Conservation (phyloP, 2,888 invertebrate genomes). For the Drepana falcataria region DNA sequence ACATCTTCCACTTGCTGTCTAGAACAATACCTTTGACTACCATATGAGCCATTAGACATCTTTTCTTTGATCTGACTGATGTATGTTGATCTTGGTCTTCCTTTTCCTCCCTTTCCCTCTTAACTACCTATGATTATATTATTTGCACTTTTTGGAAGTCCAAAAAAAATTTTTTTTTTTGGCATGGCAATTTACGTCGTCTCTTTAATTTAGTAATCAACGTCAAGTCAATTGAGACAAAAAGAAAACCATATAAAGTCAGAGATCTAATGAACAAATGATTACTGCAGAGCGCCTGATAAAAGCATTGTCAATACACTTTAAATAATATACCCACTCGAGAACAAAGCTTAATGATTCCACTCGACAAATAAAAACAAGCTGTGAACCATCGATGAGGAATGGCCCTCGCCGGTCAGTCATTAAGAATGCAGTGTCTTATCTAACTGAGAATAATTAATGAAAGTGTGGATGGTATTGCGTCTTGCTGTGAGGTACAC, state of each 20-base stretch:
- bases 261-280: constrained; percentile 13
- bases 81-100: too few relatives aligned
- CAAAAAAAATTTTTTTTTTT: too few relatives aligned
- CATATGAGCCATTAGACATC: too few relatives aligned
- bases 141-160: too few relatives aligned
- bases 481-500: constrained; percentile 60
- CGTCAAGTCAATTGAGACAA: neutral
- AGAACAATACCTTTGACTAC: too few relatives aligned
- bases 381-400: constrained; percentile 63
- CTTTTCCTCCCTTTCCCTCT: too few relatives aligned
- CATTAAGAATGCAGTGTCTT: constrained; percentile 76
- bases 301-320: constrained; percentile 17
- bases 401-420: constrained; percentile 57
- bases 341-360: constrained; percentile 52
- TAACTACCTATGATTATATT: too few relatives aligned
- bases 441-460: constrained; percentile 77
- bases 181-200: too few relatives aligned
- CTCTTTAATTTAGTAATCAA: too few relatives aligned
- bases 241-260: constrained; percentile 1
- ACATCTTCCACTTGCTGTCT: too few relatives aligned
- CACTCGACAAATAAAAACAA: constrained; percentile 50
- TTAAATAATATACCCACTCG: constrained; percentile 19
- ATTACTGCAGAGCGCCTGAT: constrained; percentile 2
- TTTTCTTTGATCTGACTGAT: too few relatives aligned
- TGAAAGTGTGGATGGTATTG: constrained; percentile 66